phyloP scores from a whole-genome alignment of 2,888 invertebrate species.

The Hedychridium roseum region DNA sequence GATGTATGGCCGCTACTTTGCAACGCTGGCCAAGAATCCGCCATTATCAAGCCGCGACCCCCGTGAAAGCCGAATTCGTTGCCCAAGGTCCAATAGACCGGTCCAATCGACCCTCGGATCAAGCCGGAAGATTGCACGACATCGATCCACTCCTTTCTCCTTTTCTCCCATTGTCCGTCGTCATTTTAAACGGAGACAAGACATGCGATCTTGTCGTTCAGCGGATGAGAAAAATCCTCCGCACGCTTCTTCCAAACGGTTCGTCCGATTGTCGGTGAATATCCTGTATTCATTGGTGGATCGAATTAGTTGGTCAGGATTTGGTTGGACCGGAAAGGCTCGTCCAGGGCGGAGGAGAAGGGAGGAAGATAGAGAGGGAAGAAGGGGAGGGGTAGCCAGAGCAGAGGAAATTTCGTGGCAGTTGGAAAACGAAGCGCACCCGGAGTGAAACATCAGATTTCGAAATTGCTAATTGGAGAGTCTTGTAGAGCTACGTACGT shows the following conservation, averaged over 20 bases:
- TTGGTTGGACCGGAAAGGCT: conserved; percentile 7
- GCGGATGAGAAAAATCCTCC: conserved; percentile 13
- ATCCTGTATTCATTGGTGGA: conserved; percentile 8
- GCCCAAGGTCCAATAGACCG: no score
- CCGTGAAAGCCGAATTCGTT: no score
- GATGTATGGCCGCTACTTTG: no score
- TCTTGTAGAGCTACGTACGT: conserved; percentile 15
- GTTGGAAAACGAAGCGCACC: conserved; percentile 16
- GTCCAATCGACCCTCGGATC: no score
- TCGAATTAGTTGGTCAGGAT: not conserved
- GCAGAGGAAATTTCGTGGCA: not conserved
- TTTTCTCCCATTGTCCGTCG: no score
- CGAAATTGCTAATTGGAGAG: conserved; percentile 24
- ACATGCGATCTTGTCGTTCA: conserved; percentile 13
- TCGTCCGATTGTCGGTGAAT: not conserved
- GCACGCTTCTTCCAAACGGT: not conserved
- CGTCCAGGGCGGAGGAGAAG: conserved; percentile 7
- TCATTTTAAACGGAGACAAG: no score
- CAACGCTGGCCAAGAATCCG: no score
- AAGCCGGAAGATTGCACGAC: no score
- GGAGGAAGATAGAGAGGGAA: no score
- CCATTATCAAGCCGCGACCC: no score
- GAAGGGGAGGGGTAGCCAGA: no score
- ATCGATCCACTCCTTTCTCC: no score
- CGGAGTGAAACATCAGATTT: conserved; percentile 10